phyloP scores from a whole-genome alignment of 2,888 invertebrate genomes.

The Gortyna flavago region DNA sequence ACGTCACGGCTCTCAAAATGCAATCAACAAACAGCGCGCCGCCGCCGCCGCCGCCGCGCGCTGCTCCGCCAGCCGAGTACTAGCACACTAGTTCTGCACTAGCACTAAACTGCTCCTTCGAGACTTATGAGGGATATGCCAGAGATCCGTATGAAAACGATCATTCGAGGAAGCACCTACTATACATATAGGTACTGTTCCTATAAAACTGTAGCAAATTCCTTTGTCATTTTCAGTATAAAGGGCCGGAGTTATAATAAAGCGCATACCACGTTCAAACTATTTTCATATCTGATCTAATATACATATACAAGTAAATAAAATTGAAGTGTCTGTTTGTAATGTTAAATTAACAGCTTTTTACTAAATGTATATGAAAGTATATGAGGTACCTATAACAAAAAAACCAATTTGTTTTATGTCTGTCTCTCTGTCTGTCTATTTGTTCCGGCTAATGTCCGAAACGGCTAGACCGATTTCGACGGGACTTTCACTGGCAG shows the following conservation, averaged over 20 bases:
- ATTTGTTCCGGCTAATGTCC: too few species aligned
- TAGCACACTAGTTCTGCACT: not conserved
- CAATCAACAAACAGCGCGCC: conserved; percentile 46
- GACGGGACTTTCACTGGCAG: too few species aligned
- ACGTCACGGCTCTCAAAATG: conserved; percentile 43
- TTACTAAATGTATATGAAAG: too few species aligned
- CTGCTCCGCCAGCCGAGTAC: not conserved
- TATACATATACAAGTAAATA: too few species aligned
- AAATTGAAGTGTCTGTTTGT: too few species aligned
- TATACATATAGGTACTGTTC: not conserved
- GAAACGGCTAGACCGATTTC: too few species aligned
- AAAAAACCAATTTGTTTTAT: too few species aligned
- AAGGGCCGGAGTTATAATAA: not conserved
- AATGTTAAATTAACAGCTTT: too few species aligned
- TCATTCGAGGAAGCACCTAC: not conserved
- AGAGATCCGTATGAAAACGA: not conserved
- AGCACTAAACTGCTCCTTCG: conserved; percentile 3
- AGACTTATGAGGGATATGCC: not conserved
- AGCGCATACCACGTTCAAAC: not conserved
- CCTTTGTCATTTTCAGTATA: not conserved
- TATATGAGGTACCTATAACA: too few species aligned
- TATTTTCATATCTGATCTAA: too few species aligned
- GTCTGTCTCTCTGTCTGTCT: too few species aligned
- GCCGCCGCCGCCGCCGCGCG: not conserved
- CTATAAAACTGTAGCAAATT: not conserved